A percentile compares a stretch with the other conserved stretches of the same genome.
These are phyloP conservation scores for Uria lomvia DNA, from an alignment of 2,113 vertebrate species.

Conservation along the genomic window DNA sequence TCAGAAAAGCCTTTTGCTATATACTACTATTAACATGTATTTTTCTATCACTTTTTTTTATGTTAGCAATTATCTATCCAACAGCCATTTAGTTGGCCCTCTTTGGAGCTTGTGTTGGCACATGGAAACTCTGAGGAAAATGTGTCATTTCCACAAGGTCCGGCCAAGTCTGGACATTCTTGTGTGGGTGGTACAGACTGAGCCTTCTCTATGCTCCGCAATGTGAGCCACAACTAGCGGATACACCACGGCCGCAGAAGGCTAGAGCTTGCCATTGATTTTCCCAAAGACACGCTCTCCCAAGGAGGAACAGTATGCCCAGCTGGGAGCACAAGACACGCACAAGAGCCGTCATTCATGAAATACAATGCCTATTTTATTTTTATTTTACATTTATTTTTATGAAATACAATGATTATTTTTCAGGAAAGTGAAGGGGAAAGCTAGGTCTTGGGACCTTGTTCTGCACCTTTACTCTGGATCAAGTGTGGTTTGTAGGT, in stretches of 20 bases:
- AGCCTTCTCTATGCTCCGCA: background rate
- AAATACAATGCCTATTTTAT: background rate
- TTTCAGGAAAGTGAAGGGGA: background rate
- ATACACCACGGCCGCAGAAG: rapidly evolving
- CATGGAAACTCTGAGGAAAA: background rate
- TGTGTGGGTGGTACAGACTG: background rate
- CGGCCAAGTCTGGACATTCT: background rate
- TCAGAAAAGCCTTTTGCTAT: background rate
- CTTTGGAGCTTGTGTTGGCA: background rate
- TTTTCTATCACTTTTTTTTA: background rate
- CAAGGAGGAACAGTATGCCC: background rate
- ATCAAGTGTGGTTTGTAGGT: background rate
- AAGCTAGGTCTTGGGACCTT: background rate
- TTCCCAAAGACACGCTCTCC: background rate
- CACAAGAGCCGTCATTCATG: background rate
- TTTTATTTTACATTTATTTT: too few relatives aligned
- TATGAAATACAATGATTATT: background rate
- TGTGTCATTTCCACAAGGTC: rapidly evolving
- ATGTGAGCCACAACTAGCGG: background rate
- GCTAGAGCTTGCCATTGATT: background rate
- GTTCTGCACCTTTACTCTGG: background rate
- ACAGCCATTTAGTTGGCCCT: background rate
- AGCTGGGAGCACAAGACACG: background rate
- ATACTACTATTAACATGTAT: background rate
- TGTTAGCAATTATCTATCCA: background rate